Evolutionary conservation across 2,797 vertebrate genomes (phyloP).

Genomic region (Acanthopagrus latus): DNA sequence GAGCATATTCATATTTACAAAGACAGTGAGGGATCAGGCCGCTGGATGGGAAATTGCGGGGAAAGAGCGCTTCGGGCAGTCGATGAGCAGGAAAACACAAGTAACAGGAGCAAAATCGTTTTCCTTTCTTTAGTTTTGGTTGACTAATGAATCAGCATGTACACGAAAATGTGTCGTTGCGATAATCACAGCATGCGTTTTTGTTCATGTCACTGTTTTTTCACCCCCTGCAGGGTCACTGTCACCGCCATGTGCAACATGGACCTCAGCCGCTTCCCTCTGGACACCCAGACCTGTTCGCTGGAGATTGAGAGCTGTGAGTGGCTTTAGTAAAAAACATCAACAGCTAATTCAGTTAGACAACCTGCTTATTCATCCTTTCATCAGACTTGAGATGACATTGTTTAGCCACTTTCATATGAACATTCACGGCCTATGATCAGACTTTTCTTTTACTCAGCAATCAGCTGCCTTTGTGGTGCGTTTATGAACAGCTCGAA

Average conservation of each 20-base stretch:
- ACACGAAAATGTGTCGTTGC: not conserved
- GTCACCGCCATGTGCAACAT: slow-evolving; percentile 99
- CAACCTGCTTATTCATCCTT: not conserved
- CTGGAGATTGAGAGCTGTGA: slow-evolving; percentile 99
- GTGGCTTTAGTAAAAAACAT: slow-evolving; percentile 67
- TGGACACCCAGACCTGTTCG: slow-evolving; percentile 97
- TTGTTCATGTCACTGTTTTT: not conserved
- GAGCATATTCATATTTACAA: slow-evolving; percentile 2
- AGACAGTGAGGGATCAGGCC: not conserved
- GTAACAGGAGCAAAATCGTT: not conserved
- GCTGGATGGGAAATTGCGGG: not conserved
- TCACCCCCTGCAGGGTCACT: slow-evolving; percentile 87
- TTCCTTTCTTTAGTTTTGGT: not conserved
- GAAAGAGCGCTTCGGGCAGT: too few relatives aligned
- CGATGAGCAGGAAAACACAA: not conserved
- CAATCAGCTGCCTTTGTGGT: too few relatives aligned
- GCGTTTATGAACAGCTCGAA: too few relatives aligned
- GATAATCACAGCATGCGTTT: slow-evolving; percentile 1
- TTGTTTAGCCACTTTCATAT: too few relatives aligned
- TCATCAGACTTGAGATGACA: too few relatives aligned
- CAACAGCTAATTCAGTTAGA: slow-evolving; percentile 2
- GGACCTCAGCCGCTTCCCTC: slow-evolving; percentile 97
- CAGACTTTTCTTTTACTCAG: too few relatives aligned
- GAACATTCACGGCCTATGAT: too few relatives aligned
- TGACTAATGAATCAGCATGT: not conserved